These are phyloP conservation scores for Leptothorax acervorum DNA, from an alignment of 2,888 invertebrate species.

Conservation along the genomic window DNA sequence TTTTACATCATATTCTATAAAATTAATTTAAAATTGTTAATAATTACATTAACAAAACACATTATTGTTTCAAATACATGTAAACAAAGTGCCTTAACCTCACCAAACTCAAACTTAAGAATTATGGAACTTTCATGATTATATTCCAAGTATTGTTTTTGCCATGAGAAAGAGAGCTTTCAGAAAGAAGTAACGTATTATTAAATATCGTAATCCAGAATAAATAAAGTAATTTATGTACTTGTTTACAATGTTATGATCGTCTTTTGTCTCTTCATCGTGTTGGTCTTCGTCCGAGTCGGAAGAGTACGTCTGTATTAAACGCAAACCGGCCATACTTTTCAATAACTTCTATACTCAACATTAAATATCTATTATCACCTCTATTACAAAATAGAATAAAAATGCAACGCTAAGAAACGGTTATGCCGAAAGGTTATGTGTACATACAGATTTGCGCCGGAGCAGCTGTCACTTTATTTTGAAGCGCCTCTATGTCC, in stretches of 20 bases:
- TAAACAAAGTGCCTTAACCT: not conserved
- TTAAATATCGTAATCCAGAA: conserved; percentile 17
- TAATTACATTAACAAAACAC: not conserved
- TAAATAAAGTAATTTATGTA: conserved; percentile 39
- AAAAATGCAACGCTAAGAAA: not conserved
- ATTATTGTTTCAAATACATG: not conserved
- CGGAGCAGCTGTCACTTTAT: no score
- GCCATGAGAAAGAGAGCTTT: not conserved
- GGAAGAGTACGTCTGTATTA: conserved; percentile 80
- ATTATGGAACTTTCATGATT: not conserved
- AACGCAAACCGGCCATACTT: conserved; percentile 78
- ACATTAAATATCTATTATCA: not conserved
- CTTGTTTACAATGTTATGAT: conserved; percentile 60
- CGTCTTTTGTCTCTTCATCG: conserved; percentile 37
- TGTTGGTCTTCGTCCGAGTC: conserved; percentile 78
- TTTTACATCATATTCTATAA: not conserved
- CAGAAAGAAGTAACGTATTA: not conserved
- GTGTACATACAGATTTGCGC: not conserved
- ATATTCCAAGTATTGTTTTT: not conserved
- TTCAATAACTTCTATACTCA: not conserved
- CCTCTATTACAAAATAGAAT: not conserved
- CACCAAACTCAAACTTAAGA: not conserved
- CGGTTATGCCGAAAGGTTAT: not conserved
- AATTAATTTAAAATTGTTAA: not conserved
- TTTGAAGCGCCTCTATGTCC: no score